Base-by-base conservation (phyloP, 2,797 vertebrate species). In the Lindbergichthys nudifrons region DNA sequence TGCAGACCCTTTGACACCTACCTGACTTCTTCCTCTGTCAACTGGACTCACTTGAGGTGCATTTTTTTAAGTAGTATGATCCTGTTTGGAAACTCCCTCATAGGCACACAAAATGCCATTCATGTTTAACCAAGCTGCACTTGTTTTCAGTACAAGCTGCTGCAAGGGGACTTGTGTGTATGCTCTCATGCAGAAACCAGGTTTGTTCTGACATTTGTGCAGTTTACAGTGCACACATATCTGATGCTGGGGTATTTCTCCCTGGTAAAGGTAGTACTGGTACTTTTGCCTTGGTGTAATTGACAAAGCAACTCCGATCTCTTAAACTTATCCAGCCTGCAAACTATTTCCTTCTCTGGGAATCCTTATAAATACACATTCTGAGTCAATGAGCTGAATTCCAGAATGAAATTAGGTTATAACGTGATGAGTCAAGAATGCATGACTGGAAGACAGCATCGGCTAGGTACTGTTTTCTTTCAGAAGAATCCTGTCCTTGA, bases 191-290 rank as follows among this genome's bases (percentile, higher is more conserved):
- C 10, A 42, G 21, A 26, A 19, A 45, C 9, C 23, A 30, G 43
- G 46, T 18, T 48, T 5, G 23, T 58, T 79, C 36, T 48, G 65
- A 47, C 36, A 67, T 72, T 19, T 58, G 36, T 13, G 10, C 53
- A 30, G 61, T 50, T 61, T 50, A 15, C 7, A 32, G 41, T 66
- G 14, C 26, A 23, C 13, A 72, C 23, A 45, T 39, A 46, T 39
- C 53, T 45, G 15, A 53, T 48, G 39, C 11, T 0, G 12, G 41
- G 53, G 18, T 30, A 50, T 5, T 30, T 46, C 19, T 42, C 18
- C 23, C 26, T 63, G 57, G 23, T 30, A 2, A 41, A 18, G 60
- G 18, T n/a, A 72, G 32, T 21, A 60, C 18, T 42, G 50, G 12
- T 23, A 23, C 12, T n/a, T 23, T 3, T 3, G 14, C 36, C 14